Evolutionary conservation across 2,888 invertebrate species (phyloP), one percentile per base, ranked within the genome.

Genomic region (Entomobrya multifasciata): DNA sequence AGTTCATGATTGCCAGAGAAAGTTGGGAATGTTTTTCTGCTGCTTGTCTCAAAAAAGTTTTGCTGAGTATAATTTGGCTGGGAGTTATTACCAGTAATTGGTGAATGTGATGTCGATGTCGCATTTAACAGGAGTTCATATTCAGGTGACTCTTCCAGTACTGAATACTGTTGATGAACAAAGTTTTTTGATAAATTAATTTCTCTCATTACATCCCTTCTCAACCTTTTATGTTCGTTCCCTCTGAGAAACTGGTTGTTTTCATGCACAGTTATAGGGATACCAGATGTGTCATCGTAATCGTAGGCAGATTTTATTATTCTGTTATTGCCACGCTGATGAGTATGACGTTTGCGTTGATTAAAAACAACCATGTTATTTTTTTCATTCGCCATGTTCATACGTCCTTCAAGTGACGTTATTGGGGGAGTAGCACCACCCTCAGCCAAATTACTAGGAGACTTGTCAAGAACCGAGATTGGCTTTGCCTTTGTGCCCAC

Each of bases 401-500:
- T 22, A 44, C 22, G 20, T 13, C 27, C 25, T 47, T 22, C 15
- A 20, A 44, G 6, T 67, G 67, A 49, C 49, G 47, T 47, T 15
- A 17, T 49, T 13, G 44, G 2, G 22, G 25, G 4, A 70, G 70
- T 8, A 36, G 36, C 36, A 8, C 5, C 8, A 6, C 36, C 47
- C 5, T 70, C 25, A 47, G 22, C 25, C 25, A n/a, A 6, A 5
- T 15, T 49, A 49, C 25, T 47, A 70, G 36, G 36, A 30, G 36
- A 30, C 11, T 55, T 36, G 52, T 52, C 74, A 74, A 36, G 17
- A 13, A n/a, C 4, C 55, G 55, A 74, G 36, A 74, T 52, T 74
- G 74, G 17, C 74, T 55, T 52, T 30, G 67, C 47, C 25, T 72
- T 27, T 41, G 44, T 67, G n/a, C 55, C 74, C 52, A 30, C 55